A percentile compares a stretch with the other conserved stretches of the same genome.
Conservation (phyloP, 2,113 vertebrate genomes). For the Condylura cristata region DNA sequence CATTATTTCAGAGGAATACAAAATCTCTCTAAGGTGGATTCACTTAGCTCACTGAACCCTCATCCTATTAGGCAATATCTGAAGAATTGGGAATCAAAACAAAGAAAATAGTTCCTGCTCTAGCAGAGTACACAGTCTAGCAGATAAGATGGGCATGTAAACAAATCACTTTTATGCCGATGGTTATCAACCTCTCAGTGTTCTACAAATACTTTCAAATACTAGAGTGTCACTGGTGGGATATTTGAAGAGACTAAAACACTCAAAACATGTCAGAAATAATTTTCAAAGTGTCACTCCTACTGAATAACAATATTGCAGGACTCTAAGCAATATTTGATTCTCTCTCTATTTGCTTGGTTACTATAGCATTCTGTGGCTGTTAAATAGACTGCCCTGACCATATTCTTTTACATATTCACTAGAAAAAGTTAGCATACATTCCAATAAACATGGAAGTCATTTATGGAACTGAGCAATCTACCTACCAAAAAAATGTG, state of each 20-base stretch:
- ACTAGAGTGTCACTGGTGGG: not conserved
- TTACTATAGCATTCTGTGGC: slow-evolving; percentile 70
- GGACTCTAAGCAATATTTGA: slow-evolving; percentile 56
- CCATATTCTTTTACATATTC: slow-evolving; percentile 80
- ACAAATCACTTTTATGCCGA: not conserved
- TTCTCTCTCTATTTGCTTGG: slow-evolving; percentile 68
- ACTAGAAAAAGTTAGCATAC: slow-evolving; percentile 72
- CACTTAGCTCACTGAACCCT: not conserved
- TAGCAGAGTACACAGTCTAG: not conserved
- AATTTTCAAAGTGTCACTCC: slow-evolving; percentile 47
- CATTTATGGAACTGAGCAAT: slow-evolving; percentile 54
- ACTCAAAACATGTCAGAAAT: slow-evolving; percentile 58
- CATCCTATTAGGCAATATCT: not conserved
- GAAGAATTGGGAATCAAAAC: not conserved
- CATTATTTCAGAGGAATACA: slow-evolving; percentile 14
- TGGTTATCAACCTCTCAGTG: not conserved
- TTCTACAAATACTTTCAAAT: slow-evolving; percentile 32
- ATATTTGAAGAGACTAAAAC: slow-evolving; percentile 57
- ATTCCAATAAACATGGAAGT: slow-evolving; percentile 72
- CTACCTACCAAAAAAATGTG: slow-evolving; percentile 53
- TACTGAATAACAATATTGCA: slow-evolving; percentile 63
- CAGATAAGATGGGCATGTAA: not conserved
- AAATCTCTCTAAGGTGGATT: not conserved
- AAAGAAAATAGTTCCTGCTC: not conserved
- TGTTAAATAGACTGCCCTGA: slow-evolving; percentile 76